phyloP scores from a whole-genome alignment of 2,113 vertebrate genomes.

The Nesogale talazaci region DNA sequence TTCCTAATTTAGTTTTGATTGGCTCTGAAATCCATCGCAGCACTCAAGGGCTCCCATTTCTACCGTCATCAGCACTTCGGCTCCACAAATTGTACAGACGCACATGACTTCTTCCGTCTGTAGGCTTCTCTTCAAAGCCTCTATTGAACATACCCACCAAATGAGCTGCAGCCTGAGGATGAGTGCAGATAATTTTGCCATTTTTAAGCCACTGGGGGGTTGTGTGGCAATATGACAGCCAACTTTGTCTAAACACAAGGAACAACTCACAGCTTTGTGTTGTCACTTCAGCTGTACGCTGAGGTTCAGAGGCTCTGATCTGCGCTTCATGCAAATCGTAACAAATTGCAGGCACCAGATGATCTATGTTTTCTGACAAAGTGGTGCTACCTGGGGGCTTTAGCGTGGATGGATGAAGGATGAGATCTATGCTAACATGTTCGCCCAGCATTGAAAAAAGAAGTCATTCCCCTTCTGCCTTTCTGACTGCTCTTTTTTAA shows the following conservation, averaged over 20 bases:
- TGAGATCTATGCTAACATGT: background rate
- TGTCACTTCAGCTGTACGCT: constrained; percentile 48
- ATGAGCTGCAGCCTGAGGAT: constrained; percentile 76
- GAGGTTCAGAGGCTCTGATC: background rate
- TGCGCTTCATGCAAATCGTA: constrained; percentile 58
- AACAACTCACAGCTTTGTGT: constrained; percentile 55
- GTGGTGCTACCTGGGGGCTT: constrained; percentile 13
- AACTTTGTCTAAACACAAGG: constrained; percentile 74
- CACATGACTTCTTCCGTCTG: constrained; percentile 72
- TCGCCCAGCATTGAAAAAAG: background rate
- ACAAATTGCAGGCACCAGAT: constrained; percentile 40
- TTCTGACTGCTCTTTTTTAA: background rate
- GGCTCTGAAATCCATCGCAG: constrained; percentile 88
- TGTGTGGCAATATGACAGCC: constrained; percentile 52
- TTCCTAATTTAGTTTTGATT: constrained; percentile 93
- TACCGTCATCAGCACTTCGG: constrained; percentile 89
- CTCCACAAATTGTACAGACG: constrained; percentile 83
- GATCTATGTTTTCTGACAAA: constrained; percentile 55
- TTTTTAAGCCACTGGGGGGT: constrained; percentile 71
- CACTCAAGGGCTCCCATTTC: constrained; percentile 88
- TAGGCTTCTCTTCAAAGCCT: constrained; percentile 78
- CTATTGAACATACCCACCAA: constrained; percentile 77
- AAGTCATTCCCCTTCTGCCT: background rate
- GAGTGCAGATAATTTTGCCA: constrained; percentile 80
- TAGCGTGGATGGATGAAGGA: background rate